phyloP scores from a whole-genome alignment of 2,113 vertebrate species.

The Ammodytes dubius region DNA sequence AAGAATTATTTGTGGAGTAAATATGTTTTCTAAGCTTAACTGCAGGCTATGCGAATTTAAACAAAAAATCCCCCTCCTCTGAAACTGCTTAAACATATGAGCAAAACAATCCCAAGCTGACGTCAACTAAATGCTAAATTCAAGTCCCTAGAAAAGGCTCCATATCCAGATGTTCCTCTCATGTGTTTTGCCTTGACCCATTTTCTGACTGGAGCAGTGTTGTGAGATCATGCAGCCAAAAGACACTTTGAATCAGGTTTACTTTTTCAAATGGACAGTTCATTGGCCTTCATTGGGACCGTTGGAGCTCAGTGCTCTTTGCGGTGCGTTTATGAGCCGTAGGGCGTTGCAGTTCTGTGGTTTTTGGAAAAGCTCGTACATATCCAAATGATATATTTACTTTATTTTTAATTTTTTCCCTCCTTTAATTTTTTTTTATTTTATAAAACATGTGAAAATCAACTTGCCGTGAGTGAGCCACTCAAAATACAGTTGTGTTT shows the following conservation, averaged over 20 bases:
- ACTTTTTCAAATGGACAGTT: not conserved
- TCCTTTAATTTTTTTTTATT: too few relatives aligned
- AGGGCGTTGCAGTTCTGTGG: not conserved
- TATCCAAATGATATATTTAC: not conserved
- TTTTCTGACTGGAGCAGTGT: not conserved
- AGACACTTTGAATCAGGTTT: not conserved
- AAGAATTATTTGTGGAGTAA: too few relatives aligned
- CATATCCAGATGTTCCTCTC: conserved; percentile 12
- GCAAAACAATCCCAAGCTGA: conserved; percentile 15
- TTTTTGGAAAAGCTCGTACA: not conserved
- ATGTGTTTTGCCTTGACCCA: not conserved
- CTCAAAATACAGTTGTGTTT: not conserved
- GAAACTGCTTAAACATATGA: not conserved
- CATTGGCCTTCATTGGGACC: not conserved
- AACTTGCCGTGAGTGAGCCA: not conserved
- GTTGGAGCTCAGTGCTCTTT: not conserved
- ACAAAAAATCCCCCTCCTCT: too few relatives aligned
- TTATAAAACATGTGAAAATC: not conserved
- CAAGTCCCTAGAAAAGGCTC: not conserved
- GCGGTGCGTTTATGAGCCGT: not conserved
- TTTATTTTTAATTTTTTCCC: not conserved
- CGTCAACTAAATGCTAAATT: not conserved
- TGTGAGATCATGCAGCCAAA: not conserved
- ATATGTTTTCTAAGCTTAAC: too few relatives aligned
- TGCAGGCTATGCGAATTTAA: too few relatives aligned